Evolutionary conservation across 2,113 vertebrate genomes (phyloP).

Genomic region (Meles meles): DNA sequence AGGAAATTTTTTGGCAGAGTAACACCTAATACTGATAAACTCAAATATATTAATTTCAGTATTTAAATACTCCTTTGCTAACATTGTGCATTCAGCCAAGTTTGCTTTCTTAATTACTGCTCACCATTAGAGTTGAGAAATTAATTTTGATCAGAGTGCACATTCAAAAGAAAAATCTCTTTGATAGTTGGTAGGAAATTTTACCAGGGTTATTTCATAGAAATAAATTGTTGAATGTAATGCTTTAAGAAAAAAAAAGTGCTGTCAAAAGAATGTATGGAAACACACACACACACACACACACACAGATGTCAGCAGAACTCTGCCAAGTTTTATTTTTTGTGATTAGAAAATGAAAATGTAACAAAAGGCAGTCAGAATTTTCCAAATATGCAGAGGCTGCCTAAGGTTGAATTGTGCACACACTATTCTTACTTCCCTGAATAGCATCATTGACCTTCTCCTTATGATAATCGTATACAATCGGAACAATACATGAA

Average conservation of each 20-base stretch:
- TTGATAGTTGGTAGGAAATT: neutral
- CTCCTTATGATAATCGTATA: neutral
- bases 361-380: neutral
- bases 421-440: neutral
- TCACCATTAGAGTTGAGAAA: neutral
- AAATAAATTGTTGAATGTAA: neutral
- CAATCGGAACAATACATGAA: neutral
- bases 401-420: neutral
- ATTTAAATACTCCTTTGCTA: neutral
- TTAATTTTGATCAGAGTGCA: neutral
- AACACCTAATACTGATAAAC: neutral
- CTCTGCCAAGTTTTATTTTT: neutral
- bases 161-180: neutral
- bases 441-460: neutral
- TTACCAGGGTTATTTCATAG: neutral
- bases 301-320: neutral
- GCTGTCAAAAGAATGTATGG: neutral
- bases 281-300: neutral
- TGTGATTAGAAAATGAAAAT: neutral
- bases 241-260: neutral
- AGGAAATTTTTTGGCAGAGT: neutral
- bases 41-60: neutral
- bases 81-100: neutral
- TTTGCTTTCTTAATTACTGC: conserved; percentile 23
- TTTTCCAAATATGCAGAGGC: neutral